Conservation (phyloP, 2,888 invertebrate genomes). For the Diarsia brunnea region DNA sequence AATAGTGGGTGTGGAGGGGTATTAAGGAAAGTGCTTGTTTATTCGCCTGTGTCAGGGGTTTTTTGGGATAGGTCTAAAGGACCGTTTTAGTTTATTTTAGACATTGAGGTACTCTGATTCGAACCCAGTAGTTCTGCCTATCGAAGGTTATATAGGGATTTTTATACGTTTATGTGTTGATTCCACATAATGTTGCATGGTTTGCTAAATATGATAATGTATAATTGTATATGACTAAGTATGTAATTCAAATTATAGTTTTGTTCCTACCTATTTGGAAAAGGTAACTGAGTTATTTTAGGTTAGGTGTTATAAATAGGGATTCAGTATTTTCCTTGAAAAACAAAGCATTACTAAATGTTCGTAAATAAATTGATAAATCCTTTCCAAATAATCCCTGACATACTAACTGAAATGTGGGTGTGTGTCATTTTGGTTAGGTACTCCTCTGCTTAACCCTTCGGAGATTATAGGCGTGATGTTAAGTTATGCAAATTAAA, state of each 20-base stretch:
- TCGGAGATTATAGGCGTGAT: too few relatives aligned
- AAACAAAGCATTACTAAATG: background rate
- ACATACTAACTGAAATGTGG: too few relatives aligned
- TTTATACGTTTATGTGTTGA: background rate
- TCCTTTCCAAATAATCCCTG: too few relatives aligned
- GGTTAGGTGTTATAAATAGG: conserved; percentile 13
- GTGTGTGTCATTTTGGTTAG: too few relatives aligned
- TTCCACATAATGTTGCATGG: background rate
- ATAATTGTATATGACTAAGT: background rate
- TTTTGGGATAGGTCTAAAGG: background rate
- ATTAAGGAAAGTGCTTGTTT: conserved; percentile 24
- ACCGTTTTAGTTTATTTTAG: background rate
- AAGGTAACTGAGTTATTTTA: background rate
- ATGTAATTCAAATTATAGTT: background rate
- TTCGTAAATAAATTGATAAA: background rate
- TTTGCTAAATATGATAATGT: background rate
- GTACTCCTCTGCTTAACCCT: too few relatives aligned
- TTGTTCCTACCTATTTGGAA: background rate
- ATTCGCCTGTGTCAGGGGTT: background rate
- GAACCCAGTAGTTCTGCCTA: background rate
- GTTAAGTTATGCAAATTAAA: background rate
- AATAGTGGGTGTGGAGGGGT: conserved; percentile 1
- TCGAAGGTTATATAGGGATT: background rate
- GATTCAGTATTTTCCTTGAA: conserved; percentile 12
- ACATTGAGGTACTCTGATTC: background rate